A percentile compares a stretch with the other conserved stretches of the same genome.
These are phyloP conservation scores for Cephalopachus bancanus DNA, from an alignment of 2,797 vertebrate genomes.

Conservation along the genomic window DNA sequence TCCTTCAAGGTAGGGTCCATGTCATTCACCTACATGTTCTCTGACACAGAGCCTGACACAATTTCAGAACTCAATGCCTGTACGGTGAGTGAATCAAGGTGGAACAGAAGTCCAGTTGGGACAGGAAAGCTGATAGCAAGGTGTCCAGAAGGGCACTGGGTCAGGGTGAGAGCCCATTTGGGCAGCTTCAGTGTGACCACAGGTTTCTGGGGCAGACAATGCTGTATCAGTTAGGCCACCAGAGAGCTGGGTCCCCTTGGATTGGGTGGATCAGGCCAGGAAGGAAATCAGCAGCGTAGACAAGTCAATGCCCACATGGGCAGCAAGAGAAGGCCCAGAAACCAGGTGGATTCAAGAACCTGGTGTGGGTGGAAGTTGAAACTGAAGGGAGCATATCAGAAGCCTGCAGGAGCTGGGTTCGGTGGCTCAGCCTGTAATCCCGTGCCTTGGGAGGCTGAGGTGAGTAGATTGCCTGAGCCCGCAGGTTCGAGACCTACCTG, in stretches of 20 bases:
- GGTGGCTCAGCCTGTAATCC: too few relatives aligned
- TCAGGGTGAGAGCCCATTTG: background rate
- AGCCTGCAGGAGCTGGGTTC: background rate
- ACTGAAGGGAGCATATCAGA: background rate
- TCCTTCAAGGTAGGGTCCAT: background rate
- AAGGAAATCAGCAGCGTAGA: background rate
- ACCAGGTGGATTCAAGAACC: background rate
- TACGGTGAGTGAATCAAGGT: background rate
- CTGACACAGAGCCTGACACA: background rate
- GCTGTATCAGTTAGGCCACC: background rate
- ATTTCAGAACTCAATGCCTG: background rate
- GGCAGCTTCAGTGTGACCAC: background rate
- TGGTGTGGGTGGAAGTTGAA: background rate
- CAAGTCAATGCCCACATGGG: background rate
- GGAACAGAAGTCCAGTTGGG: background rate
- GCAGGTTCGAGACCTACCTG: too few relatives aligned
- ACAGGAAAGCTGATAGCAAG: background rate
- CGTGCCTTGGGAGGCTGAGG: too few relatives aligned
- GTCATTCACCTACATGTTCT: background rate
- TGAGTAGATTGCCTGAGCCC: too few relatives aligned
- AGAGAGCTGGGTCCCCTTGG: background rate
- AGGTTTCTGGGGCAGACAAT: background rate
- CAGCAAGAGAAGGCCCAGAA: background rate
- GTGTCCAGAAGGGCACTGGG: background rate
- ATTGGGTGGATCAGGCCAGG: background rate